Evolutionary conservation across 2,113 vertebrate species (phyloP).

Genomic region (Melanocharis versteri): DNA sequence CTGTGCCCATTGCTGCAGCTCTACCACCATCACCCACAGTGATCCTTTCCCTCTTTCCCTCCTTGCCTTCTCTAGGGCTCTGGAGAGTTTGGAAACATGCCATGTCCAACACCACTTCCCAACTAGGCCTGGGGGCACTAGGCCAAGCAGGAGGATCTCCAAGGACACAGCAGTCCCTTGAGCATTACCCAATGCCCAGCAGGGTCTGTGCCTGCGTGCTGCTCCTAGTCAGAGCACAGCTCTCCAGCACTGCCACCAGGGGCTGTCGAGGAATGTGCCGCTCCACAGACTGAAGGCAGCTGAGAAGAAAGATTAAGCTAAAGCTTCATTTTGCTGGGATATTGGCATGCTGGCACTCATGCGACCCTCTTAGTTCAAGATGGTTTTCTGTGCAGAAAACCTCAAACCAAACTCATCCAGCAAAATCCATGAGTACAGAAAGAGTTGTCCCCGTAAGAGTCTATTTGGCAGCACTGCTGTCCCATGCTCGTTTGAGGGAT

Average conservation of each 20-base stretch:
- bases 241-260: neutral
- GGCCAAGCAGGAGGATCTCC: neutral
- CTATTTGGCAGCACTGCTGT: neutral
- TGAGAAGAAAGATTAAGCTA: neutral
- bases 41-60: neutral
- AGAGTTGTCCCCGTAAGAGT: neutral
- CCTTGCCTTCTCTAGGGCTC: neutral
- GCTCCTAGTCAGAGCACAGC: neutral
- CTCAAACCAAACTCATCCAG: neutral
- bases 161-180: neutral
- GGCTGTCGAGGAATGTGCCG: accelerated
- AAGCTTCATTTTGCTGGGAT: neutral
- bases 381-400: neutral
- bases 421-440: neutral
- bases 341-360: accelerated
- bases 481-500: neutral
- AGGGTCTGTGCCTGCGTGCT: accelerated
- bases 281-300: neutral
- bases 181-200: neutral
- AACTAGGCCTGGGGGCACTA: no score
- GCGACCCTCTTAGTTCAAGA: neutral
- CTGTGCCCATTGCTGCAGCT: accelerated
- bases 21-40: neutral
- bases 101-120: neutral
- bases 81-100: neutral